These are phyloP conservation scores for Rhizomys pruinosus DNA, from an alignment of 2,113 vertebrate genomes.

Conservation along the genomic window DNA sequence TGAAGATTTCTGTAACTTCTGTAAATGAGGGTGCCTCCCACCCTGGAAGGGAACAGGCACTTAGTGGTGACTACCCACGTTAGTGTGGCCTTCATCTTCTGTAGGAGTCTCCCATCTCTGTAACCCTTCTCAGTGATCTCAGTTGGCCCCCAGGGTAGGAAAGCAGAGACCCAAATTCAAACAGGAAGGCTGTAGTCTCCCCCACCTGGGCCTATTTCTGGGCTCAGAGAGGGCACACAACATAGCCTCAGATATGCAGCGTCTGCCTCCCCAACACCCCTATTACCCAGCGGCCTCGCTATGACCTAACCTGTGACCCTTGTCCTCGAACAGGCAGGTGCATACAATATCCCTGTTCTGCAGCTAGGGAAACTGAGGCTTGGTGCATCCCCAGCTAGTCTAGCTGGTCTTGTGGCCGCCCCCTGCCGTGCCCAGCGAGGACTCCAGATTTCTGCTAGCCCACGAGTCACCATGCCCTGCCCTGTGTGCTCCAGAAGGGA, in stretches of 20 bases:
- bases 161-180: not conserved
- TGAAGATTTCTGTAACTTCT: conserved; percentile 41
- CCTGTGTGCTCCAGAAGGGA: not conserved
- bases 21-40: not conserved
- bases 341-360: not conserved
- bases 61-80: conserved; percentile 35
- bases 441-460: too few species aligned
- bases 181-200: not conserved
- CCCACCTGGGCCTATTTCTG: not conserved
- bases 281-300: fast-evolving
- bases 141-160: not conserved
- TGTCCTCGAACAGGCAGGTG: not conserved
- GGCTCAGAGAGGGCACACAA: not conserved
- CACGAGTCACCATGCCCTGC: not conserved
- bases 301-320: too few species aligned
- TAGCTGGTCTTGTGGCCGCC: not conserved
- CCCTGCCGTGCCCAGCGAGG: fast-evolving
- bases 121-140: not conserved
- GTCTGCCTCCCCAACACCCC: too few species aligned
- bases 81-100: conserved; percentile 46
- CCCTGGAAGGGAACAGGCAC: not conserved
- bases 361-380: not conserved
- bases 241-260: not conserved
- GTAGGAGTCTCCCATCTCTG: not conserved
- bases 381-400: not conserved